These are phyloP conservation scores for Macroglossus sobrinus DNA, from an alignment of 2,113 vertebrate genomes.

Conservation along the genomic window DNA sequence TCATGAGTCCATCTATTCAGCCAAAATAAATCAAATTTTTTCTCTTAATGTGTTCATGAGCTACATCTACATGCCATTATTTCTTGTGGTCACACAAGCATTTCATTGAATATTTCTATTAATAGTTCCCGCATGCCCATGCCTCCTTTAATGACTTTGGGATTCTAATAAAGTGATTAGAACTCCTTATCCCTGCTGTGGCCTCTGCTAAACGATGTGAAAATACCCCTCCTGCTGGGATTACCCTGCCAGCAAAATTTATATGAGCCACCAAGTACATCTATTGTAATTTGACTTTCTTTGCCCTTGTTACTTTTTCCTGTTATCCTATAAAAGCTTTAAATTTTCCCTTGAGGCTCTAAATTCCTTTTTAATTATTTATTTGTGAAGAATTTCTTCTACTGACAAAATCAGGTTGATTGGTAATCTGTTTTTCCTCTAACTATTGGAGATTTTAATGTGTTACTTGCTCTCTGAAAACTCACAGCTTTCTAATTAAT, in stretches of 20 bases:
- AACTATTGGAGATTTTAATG: neutral
- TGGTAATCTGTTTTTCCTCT: neutral
- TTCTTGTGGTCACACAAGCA: slow-evolving; percentile 43
- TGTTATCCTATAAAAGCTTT: slow-evolving; percentile 24
- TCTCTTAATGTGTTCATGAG: slow-evolving; percentile 58
- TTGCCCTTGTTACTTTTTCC: slow-evolving; percentile 78
- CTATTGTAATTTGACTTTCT: slow-evolving; percentile 78
- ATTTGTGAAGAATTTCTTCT: slow-evolving; percentile 8
- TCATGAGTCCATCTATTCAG: neutral
- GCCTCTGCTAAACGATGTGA: slow-evolving; percentile 73
- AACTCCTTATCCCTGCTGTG: slow-evolving; percentile 74
- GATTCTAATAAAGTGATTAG: slow-evolving; percentile 78
- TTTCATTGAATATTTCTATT: slow-evolving; percentile 55
- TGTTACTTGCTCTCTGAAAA: neutral
- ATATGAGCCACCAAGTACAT: slow-evolving; percentile 78
- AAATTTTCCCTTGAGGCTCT: slow-evolving; percentile 45
- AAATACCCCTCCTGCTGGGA: slow-evolving; percentile 80
- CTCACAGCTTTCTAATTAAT: slow-evolving; percentile 11
- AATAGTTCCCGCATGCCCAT: slow-evolving; percentile 38
- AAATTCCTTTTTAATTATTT: slow-evolving; percentile 50
- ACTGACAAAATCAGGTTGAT: slow-evolving; percentile 7
- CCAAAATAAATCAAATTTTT: slow-evolving; percentile 26
- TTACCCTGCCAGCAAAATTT: slow-evolving; percentile 75
- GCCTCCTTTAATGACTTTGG: slow-evolving; percentile 69
- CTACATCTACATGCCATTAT: slow-evolving; percentile 42